Base-by-base conservation (phyloP, 1,140 invertebrate species). In the Zaprionus ghesquierei region DNA sequence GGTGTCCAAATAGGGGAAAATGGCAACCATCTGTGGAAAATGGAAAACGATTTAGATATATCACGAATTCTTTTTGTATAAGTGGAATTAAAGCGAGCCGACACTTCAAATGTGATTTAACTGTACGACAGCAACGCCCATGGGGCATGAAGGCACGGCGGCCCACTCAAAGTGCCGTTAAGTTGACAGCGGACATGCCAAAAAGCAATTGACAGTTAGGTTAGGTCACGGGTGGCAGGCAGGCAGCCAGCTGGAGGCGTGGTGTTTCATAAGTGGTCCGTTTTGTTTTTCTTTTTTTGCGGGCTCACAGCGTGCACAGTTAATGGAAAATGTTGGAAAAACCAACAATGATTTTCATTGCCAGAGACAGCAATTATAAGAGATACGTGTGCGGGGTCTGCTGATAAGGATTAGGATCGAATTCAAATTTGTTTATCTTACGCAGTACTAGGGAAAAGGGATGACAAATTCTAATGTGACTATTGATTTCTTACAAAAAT, bases 1-100 rank as follows among this genome's bases (percentile, higher is more conserved):
- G 69, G 94, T 94, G 80, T 96, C 96, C 68, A 97, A 92, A 27
- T 96, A 95, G 1, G 97, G 96, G 91, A 97, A 98, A 81, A 98
- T 97, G 5, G 97, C 96, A 38, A 96, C 96, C 96, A 98, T 97
- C 97, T 98, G 85, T 5, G 15, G 44, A 35, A 27, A 35, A 27
- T 23, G 20, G 9, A 62, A 71, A 38, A 33, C 53, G 23, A 44
- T 44, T 20, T 46, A 33, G 9, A 59, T 31, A 46, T 49, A 44
- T n/a, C 5, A 15, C 3, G 15, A 35, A 20, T 44, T 29, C 25
- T 10, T 9, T n/a, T 25, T 44, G 27, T 23, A 13, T 31, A 53
- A 53, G 58, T 25, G 46, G 23, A 53, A 44, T 54, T 54, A 69
- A 69, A 44, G 49, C 29, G 22, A 51, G 20, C 6, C n/a, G 50